Percentiles rank a stretch among this genome's conserved stretches.
Evolutionary conservation across 2,888 invertebrate genomes (phyloP).

Genomic region (Scaptomyza caliginosa): DNA sequence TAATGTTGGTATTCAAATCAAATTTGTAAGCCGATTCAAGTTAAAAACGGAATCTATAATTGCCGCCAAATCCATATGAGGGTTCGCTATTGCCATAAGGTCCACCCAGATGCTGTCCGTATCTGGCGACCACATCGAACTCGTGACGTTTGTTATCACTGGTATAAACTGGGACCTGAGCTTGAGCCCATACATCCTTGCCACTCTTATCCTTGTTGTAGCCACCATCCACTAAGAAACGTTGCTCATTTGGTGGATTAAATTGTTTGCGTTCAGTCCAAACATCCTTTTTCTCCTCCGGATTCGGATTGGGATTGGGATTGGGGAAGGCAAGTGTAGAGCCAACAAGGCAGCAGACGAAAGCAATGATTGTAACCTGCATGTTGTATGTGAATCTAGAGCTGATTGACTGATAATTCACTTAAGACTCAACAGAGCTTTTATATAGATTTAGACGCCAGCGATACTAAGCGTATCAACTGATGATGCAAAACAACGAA

Average conservation of each 20-base stretch:
- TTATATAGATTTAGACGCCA: conserved; percentile 37
- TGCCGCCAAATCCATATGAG: conserved; percentile 47
- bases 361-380: conserved; percentile 30
- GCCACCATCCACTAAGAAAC: conserved; percentile 30
- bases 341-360: conserved; percentile 38
- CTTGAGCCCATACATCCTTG: conserved; percentile 53
- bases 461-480: not conserved
- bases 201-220: conserved; percentile 60
- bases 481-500: not conserved
- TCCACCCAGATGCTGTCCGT: conserved; percentile 78
- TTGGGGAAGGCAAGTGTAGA: conserved; percentile 27
- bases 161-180: conserved; percentile 69
- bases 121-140: conserved; percentile 64
- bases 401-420: conserved; percentile 33
- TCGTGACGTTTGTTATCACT: conserved; percentile 76
- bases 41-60: conserved; percentile 53
- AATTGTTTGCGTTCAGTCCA: conserved; percentile 13
- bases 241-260: conserved; percentile 26
- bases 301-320: conserved; percentile 6
- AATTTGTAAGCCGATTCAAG: not conserved
- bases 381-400: conserved; percentile 23
- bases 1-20: not conserved
- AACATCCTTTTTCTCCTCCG: not conserved
- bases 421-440: conserved; percentile 4
- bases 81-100: conserved; percentile 76